Evolutionary conservation across 1,140 invertebrate genomes (phyloP), one percentile per base, ranked within the genome.

Genomic region (Lepidurus packardi): DNA sequence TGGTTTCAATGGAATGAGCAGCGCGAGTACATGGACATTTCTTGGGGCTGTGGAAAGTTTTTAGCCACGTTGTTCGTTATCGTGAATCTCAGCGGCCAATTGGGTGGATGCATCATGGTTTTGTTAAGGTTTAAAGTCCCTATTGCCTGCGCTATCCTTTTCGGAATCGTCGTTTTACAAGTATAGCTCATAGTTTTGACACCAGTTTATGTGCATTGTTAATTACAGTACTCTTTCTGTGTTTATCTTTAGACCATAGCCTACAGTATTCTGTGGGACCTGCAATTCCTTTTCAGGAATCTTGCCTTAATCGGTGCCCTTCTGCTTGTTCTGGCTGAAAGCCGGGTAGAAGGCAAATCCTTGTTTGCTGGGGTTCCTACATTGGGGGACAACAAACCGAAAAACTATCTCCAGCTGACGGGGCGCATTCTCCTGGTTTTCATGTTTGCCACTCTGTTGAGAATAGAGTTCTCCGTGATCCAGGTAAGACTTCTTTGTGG

Each of bases 1-100:
- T 99, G 95, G 92, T 92, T 95, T 82, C 98, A 99, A 86, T 99
- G 98, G 98, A 90, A 90, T 44, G 96, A 99, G 83, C 98, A 99
- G 84, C 88, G 96, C 44, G 96, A 99, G 83, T 99, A 99, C 84
- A 98, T 99, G 95, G 91, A 98, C 84, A 91, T 94, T 85, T 95
- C 95, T 5, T 99, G 98, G 98, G 91, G 92, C n/a, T 98, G 97
- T 88, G 98, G 98, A 4, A 93, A 90, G 83, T 92, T 98, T 83
- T 84, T 98, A 65, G 95, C 94, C 6, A 94, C 94, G 16, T 77
- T 96, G n/a, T 97, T 98, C 86, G 95, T 96, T 41, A 85, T 98
- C 42, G 85, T 97, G 81, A 99, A 99, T 89, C 89, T 99, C 81
- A 79, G 98, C 78, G 97, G 97, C 6, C 98, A 99, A 86, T 86